Evolutionary conservation across 2,113 vertebrate species (phyloP).

Genomic region (Promerops cafer): DNA sequence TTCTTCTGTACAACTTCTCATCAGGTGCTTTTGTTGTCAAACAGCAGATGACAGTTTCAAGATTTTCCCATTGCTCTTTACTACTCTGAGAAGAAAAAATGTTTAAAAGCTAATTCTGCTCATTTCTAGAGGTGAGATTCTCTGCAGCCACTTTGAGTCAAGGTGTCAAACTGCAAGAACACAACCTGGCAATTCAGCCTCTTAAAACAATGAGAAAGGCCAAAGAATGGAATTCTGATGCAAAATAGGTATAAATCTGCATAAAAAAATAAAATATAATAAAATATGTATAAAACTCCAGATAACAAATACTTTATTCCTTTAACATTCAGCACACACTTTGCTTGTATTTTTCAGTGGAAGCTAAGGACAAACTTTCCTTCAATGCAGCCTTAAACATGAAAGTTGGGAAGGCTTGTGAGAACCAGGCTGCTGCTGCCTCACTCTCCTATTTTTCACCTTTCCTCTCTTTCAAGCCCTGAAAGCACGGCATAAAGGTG

Average conservation of each 20-base stretch:
- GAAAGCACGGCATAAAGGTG: not conserved
- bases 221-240: not conserved
- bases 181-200: not conserved
- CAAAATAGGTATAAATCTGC: not conserved
- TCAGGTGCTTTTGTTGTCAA: slow-evolving; percentile 6
- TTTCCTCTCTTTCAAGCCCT: not conserved
- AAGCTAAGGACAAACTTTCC: not conserved
- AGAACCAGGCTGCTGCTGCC: not conserved
- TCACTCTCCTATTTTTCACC: not conserved
- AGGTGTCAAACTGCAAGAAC: not conserved
- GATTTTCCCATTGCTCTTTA: not conserved
- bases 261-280: not conserved
- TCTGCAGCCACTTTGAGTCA: not conserved
- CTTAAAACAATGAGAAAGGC: not conserved
- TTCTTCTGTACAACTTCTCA: not conserved
- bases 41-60: not conserved
- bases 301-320: not conserved
- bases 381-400: not conserved
- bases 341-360: not conserved
- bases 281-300: not conserved
- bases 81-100: not conserved
- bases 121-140: not conserved
- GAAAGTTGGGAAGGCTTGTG: not conserved
- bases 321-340: not conserved
- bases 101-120: not conserved